Evolutionary conservation across 2,797 vertebrate species (phyloP), one percentile per base, ranked within the genome.

Genomic region (Enteromius fasciolatus): DNA sequence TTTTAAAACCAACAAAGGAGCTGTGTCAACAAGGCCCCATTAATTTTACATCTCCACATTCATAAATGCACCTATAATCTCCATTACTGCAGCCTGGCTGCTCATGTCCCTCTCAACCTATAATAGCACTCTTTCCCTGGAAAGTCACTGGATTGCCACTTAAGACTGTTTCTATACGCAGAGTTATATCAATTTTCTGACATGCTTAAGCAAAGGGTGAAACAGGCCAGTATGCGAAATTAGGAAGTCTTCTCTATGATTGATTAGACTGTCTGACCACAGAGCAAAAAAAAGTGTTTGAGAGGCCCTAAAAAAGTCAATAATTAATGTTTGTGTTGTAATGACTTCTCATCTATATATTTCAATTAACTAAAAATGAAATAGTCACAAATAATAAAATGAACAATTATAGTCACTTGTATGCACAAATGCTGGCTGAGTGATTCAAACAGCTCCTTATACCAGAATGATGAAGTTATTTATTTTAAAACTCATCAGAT

Each of bases 1-100:
- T 89, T 92, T 93, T 92, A 93, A 93, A 93, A 93, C 90, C 85
- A 94, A 92, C 93, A 93, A 93, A 93, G 93, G 90, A 91, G 92
- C 90, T 92, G 88, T 87, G 87, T 92, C 92, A 91, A 92, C 89
- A 88, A 92, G 90, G 86, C 86, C 88, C 91, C 88, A 91, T 93
- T 93, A 88, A 93, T 93, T 93, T 90, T 90, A 88, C 90, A 86
- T 89, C 88, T 89, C 80, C 85, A 79, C 88, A 88, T 88, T 87
- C 91, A 88, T 78, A 91, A 91, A 86, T 74, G 64, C 89, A 88
- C 87, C 90, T 92, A 90, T 92, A 92, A 94, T 94, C 91, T 92
- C 91, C 88, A 92, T 93, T 92, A 92, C 73, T 80, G 86, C 86
- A 76, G 83, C 81, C 89, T 86, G 87, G 88, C 85, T 79, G 87